Percentiles rank a stretch among this genome's conserved stretches.
Conservation (phyloP, 1,140 invertebrate genomes). For the Melanaphis sacchari region DNA sequence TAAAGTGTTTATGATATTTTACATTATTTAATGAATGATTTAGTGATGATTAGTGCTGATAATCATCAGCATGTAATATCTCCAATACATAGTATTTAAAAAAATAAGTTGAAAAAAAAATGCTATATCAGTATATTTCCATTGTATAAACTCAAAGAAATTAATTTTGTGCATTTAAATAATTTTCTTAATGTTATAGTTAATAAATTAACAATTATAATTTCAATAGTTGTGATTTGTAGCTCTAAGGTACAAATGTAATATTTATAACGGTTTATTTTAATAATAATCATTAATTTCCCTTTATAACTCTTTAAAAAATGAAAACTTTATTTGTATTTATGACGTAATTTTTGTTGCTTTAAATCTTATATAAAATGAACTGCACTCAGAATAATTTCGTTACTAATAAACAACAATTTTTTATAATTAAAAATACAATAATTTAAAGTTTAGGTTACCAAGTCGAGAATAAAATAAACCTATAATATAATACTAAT, state of each 20-base stretch:
- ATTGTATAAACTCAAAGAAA: not conserved
- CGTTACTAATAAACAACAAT: too few relatives aligned
- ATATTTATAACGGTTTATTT: not conserved
- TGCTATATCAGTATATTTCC: not conserved
- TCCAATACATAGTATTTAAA: not conserved
- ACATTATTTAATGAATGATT: constrained; percentile 16
- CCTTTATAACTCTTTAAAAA: not conserved
- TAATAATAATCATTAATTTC: not conserved
- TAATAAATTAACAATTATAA: not conserved
- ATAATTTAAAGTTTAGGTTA: too few relatives aligned
- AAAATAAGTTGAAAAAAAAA: not conserved
- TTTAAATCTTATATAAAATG: not conserved
- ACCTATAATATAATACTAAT: too few relatives aligned
- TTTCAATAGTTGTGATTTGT: not conserved
- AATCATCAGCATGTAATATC: not conserved
- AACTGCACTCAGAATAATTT: not conserved
- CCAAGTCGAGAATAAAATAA: too few relatives aligned
- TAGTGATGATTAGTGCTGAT: too few relatives aligned
- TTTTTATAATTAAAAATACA: too few relatives aligned
- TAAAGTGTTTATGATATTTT: not conserved
- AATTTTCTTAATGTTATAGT: not conserved
- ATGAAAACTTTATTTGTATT: not conserved
- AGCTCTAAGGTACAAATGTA: not conserved
- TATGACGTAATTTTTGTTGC: fast-evolving
- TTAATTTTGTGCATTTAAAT: not conserved